These are phyloP conservation scores for Microcebus ravelobensis DNA, from an alignment of 2,113 vertebrate species.

Conservation along the genomic window DNA sequence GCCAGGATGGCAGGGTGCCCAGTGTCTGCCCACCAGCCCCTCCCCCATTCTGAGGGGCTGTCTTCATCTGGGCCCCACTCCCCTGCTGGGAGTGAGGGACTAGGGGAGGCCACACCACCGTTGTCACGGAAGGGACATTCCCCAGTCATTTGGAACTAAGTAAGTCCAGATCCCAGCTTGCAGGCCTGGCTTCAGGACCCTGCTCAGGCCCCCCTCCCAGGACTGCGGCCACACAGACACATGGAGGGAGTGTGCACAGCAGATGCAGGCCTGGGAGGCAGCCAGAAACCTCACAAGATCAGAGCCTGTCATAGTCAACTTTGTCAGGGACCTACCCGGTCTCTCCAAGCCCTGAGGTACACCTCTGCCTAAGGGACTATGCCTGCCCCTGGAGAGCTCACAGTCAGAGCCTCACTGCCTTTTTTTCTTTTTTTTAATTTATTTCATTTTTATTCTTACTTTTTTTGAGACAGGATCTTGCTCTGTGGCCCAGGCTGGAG, in stretches of 20 bases:
- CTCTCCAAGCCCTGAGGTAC: background rate
- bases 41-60: background rate
- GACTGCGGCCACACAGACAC: constrained; percentile 67
- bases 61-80: constrained; percentile 59
- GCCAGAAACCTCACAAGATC: constrained; percentile 63
- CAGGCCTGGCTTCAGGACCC: constrained; percentile 61
- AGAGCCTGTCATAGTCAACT: background rate
- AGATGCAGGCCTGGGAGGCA: constrained; percentile 72
- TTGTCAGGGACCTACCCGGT: background rate
- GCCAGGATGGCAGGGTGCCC: background rate
- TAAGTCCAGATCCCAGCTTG: constrained; percentile 73
- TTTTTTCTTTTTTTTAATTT: no score
- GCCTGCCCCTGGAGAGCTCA: background rate
- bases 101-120: background rate
- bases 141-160: constrained; percentile 77
- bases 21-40: background rate
- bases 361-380: background rate
- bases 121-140: constrained; percentile 78
- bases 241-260: constrained; percentile 67
- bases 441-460: no score
- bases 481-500: no score
- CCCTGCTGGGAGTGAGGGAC: constrained; percentile 41
- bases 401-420: background rate
- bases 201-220: constrained; percentile 51
- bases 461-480: no score